These are phyloP conservation scores for Lithophane leautieri DNA, from an alignment of 2,888 invertebrate species.

Conservation along the genomic window DNA sequence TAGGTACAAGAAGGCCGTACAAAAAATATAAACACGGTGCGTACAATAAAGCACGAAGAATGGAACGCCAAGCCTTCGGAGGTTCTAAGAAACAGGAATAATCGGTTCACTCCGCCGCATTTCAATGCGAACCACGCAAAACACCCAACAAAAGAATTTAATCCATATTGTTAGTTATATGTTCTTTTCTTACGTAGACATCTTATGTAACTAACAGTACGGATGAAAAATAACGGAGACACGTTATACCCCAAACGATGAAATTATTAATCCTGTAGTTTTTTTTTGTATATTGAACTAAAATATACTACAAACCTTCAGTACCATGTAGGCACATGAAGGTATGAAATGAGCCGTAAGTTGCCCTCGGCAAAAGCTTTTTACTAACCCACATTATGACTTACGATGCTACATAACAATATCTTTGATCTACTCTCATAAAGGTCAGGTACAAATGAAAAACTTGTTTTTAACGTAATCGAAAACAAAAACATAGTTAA, in stretches of 20 bases:
- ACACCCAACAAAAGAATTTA: constrained; percentile 65
- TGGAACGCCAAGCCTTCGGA: constrained; percentile 43
- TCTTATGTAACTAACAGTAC: background rate
- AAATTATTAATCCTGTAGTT: constrained; percentile 22
- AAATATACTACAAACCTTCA: background rate
- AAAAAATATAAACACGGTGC: constrained; percentile 39
- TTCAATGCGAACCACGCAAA: constrained; percentile 62
- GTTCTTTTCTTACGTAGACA: constrained; percentile 37
- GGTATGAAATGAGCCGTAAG: constrained; percentile 1
- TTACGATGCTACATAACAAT: constrained; percentile 32
- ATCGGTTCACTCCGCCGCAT: constrained; percentile 63
- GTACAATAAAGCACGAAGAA: constrained; percentile 58
- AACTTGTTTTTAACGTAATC: constrained; percentile 42
- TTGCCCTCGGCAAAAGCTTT: constrained; percentile 10
- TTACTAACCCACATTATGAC: constrained; percentile 13
- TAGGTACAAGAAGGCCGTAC: constrained; percentile 25
- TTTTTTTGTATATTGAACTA: constrained; percentile 20
- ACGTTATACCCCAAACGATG: constrained; percentile 31
- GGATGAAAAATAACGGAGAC: constrained; percentile 5
- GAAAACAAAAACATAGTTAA: constrained; percentile 40
- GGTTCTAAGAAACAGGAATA: constrained; percentile 58
- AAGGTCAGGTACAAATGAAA: constrained; percentile 42
- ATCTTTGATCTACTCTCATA: constrained; percentile 33
- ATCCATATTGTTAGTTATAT: constrained; percentile 44
- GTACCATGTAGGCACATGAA: background rate